Evolutionary conservation across 2,888 invertebrate species (phyloP), one percentile per base, ranked within the genome.

Genomic region (Xanthorhoe designata): DNA sequence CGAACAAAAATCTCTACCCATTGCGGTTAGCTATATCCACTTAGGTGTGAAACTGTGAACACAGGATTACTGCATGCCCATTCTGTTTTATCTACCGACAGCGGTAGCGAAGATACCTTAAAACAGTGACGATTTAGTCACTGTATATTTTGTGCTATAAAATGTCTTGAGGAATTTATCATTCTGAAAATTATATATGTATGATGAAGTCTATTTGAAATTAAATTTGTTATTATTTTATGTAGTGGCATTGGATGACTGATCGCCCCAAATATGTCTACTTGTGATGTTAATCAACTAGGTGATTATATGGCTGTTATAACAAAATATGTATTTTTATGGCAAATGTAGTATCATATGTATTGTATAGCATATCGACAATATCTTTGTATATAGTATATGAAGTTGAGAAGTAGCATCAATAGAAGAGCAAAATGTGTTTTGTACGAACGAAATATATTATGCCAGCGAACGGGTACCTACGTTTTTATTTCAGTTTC

Each of bases 291-390:
- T 71, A 72, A 68, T 64, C 66, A 75, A 71, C 67, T 60, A 74
- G 73, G 82, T 83, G 82, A 81, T 85, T 73, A 75, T 13, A 78
- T 76, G 82, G 83, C 83, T 85, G 84, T 81, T 78, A 68, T 72
- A 67, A 75, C 64, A 53, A 72, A 49, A 70, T 67, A 69, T 68
- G 57, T 75, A 75, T 78, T 76, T 75, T 76, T 73, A 68, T 70
- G 63, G 61, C 51, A 61, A 47, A 32, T 53, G 56, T 68, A 57
- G 29, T 51, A 60, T 52, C 6, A 35, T 42, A 49, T 64, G 54
- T 61, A 58, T 63, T 58, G 61, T 58, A 54, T 51, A 19, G 65
- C 51, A 59, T 52, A 57, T 35, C 19, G 29, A 58, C 32, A 24
- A 47, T 68, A 35, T 64, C 17, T 52, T 62, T 62, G 29, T 69